Evolutionary conservation across 2,888 invertebrate genomes (phyloP), one percentile per base, ranked within the genome.

Genomic region (Lasioglossum morio): DNA sequence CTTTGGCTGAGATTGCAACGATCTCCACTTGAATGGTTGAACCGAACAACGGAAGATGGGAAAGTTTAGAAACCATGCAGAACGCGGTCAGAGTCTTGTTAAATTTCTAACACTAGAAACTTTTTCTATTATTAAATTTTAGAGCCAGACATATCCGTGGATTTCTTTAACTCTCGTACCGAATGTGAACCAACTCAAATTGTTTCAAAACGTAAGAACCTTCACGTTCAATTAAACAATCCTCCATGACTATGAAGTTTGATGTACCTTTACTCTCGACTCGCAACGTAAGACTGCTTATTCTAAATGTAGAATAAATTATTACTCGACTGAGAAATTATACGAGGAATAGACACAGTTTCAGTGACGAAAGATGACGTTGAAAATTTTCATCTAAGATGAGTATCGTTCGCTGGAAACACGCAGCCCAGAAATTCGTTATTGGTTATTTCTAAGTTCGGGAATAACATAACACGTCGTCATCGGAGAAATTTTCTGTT

Each of bases 121-220:
- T 84, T 86, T 84, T 86, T 86, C 81, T 86, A 81, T 81, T 83
- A 86, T 83, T 86, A 80, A 86, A 87, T 83, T 87, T 78, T 69
- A 75, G 70, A 73, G 60, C 70, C 60, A 19, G 57, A 34, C 63
- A 74, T 79, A 63, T 63, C 72, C 8, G 57, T 10, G 30, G 77
- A 79, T 72, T 30, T 30, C 46, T 14, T 70, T 70, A 74, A 80
- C 73, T 70, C 72, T 70, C 53, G 2, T 37, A 14, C 46, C 40
- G 23, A 2, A 4, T 30, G n/a, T 1, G 73, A 27, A n/a, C 3
- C 27, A 72, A 66, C 81, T 76, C 53, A 72, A 72, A 83, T 69
- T 37, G 23, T 70, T n/a, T 16, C 60, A 16, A 5, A 5, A 19
- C 10, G 53, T 53, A 53, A 3, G 53, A 16, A 30, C 1, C 16